A percentile compares a stretch with the other conserved stretches of the same genome.
phyloP scores from a whole-genome alignment of 2,113 vertebrate genomes.

The Chaetura pelagica region DNA sequence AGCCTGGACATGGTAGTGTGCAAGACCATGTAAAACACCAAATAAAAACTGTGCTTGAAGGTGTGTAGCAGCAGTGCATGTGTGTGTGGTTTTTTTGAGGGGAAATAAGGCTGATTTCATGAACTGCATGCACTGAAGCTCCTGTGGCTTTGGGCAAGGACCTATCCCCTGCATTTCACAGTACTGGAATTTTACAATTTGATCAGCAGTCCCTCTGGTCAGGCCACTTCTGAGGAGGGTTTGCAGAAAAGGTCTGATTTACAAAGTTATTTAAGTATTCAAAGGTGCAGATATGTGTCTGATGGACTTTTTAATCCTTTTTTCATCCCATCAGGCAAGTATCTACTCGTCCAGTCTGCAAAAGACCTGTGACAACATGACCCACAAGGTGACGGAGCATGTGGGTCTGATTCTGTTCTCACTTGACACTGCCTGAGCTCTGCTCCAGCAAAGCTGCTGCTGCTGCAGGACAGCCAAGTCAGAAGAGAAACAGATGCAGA shows the following conservation, averaged over 20 bases:
- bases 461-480: neutral
- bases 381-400: neutral
- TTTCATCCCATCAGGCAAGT: conserved; percentile 11
- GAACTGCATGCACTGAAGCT: conserved; percentile 35
- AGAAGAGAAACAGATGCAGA: conserved; percentile 5
- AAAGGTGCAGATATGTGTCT: neutral
- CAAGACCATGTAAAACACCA: conserved; percentile 3
- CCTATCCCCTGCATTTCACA: neutral
- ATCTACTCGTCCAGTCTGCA: neutral
- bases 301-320: neutral
- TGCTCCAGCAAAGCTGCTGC: neutral
- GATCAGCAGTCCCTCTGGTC: neutral
- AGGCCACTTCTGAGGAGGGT: neutral
- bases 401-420: conserved; percentile 24
- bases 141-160: conserved; percentile 32
- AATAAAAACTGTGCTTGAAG: neutral
- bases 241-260: neutral
- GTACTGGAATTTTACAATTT: neutral
- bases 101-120: conserved; percentile 37
- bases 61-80: conserved; percentile 52
- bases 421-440: neutral
- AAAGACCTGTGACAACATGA: neutral
- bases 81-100: conserved; percentile 1
- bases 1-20: conserved; percentile 59
- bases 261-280: neutral